A percentile compares a stretch with the other conserved stretches of the same genome.
These are phyloP conservation scores for Drosophila cardini DNA, from an alignment of 1,140 invertebrate genomes.

Conservation along the genomic window DNA sequence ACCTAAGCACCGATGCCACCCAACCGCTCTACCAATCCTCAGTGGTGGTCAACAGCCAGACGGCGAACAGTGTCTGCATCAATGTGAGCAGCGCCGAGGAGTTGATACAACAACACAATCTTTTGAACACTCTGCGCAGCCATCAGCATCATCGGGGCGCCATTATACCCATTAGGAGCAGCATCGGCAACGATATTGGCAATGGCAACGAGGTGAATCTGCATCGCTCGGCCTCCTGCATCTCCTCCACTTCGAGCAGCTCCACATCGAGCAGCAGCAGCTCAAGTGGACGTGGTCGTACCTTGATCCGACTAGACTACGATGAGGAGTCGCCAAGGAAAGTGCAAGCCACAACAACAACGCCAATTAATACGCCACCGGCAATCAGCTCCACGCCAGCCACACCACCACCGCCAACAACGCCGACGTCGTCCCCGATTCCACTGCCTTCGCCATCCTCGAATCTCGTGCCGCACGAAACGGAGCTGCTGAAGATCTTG, in stretches of 20 bases:
- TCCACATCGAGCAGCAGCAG: slow-evolving; percentile 70
- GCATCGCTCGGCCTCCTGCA: slow-evolving; percentile 77
- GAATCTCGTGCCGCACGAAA: slow-evolving; percentile 73
- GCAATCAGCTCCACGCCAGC: slow-evolving; percentile 41
- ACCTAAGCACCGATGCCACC: slow-evolving; percentile 87
- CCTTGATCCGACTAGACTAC: slow-evolving; percentile 75
- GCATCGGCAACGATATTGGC: neutral
- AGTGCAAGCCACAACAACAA: slow-evolving; percentile 52
- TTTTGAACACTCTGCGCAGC: slow-evolving; percentile 72
- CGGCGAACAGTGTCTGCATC: slow-evolving; percentile 86
- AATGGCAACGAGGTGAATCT: slow-evolving; percentile 60
- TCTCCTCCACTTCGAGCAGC: slow-evolving; percentile 78
- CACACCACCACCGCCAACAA: neutral
- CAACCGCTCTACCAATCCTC: slow-evolving; percentile 88
- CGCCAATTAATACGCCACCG: slow-evolving; percentile 62
- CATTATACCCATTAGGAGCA: slow-evolving; percentile 76
- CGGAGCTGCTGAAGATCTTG: slow-evolving; percentile 86
- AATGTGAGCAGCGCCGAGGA: slow-evolving; percentile 84
- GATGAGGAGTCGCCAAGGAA: slow-evolving; percentile 59
- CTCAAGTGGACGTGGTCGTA: slow-evolving; percentile 67
- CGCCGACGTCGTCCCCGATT: neutral
- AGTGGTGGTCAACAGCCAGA: slow-evolving; percentile 86
- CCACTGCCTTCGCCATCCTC: neutral
- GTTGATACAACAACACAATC: slow-evolving; percentile 76
- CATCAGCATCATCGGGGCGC: slow-evolving; percentile 61